phyloP scores from a whole-genome alignment of 1,140 invertebrate genomes.

The Magallana ariakensis region DNA sequence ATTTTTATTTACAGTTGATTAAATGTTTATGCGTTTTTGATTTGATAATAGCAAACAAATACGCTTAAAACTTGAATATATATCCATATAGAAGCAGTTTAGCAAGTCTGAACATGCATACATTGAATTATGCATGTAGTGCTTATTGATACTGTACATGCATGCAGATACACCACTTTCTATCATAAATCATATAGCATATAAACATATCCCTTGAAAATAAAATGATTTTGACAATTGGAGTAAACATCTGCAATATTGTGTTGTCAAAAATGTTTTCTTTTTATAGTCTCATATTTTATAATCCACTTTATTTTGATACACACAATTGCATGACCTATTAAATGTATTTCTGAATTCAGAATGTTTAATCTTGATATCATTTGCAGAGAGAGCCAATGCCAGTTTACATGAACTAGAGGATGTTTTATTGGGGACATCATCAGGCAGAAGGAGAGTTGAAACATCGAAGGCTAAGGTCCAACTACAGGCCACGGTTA shows the following conservation, averaged over 20 bases:
- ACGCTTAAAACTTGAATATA: neutral
- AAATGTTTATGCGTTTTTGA: neutral
- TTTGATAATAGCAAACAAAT: neutral
- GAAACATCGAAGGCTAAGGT: conserved; percentile 53
- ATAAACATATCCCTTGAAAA: too few relatives aligned
- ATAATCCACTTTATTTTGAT: neutral
- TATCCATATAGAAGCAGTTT: too few relatives aligned
- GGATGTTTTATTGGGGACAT: conserved; percentile 51
- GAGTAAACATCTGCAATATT: neutral
- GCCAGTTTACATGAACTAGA: conserved; percentile 64
- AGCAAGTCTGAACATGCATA: too few relatives aligned
- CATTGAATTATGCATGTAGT: too few relatives aligned
- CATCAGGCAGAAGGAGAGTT: conserved; percentile 21
- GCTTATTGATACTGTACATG: too few relatives aligned
- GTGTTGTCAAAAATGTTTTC: neutral
- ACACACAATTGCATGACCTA: neutral
- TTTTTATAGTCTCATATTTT: neutral
- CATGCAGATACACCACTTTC: too few relatives aligned
- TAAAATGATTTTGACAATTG: neutral
- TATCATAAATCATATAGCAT: too few relatives aligned
- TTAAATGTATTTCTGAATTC: neutral
- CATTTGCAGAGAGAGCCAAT: conserved; percentile 64
- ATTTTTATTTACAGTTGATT: neutral
- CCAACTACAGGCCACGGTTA: conserved; percentile 60
- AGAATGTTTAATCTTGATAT: too few relatives aligned